Evolutionary conservation across 2,888 invertebrate species (phyloP).

Genomic region (Mythimna lalbum): DNA sequence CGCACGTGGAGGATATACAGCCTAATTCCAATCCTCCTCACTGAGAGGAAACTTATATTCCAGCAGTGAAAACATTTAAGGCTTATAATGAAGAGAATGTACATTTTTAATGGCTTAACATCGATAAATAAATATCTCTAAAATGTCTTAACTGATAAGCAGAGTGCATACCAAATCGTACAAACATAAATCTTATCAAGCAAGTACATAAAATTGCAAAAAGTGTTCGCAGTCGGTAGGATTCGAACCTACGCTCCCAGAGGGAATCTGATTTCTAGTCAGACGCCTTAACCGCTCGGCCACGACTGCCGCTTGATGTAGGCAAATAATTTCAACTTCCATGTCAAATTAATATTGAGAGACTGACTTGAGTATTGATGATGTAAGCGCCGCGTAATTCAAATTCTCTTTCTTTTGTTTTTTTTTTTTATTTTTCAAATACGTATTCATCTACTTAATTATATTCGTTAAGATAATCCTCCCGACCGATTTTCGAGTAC

Average conservation of each 20-base stretch:
- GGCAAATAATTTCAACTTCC: neutral
- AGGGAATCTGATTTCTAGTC: constrained; percentile 97
- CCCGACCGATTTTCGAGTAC: too few relatives aligned
- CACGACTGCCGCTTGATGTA: constrained; percentile 91
- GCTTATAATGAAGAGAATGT: neutral
- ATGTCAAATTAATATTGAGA: neutral
- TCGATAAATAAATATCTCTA: neutral
- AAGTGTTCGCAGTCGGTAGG: constrained; percentile 94
- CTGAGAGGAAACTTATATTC: neutral
- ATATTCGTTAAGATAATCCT: too few relatives aligned
- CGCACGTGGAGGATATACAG: too few relatives aligned
- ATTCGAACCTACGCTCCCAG: constrained; percentile 97
- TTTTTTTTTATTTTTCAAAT: too few relatives aligned
- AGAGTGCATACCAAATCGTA: neutral
- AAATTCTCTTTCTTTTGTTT: too few relatives aligned
- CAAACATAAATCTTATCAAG: neutral
- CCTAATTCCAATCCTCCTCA: too few relatives aligned
- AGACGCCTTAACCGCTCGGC: constrained; percentile 97
- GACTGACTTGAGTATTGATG: neutral
- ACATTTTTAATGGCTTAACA: neutral
- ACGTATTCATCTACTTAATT: too few relatives aligned
- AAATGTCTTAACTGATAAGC: neutral
- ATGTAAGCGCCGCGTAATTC: too few relatives aligned
- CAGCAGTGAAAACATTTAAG: neutral
- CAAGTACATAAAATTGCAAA: constrained; percentile 19